Conservation (phyloP, 2,797 vertebrate species). For the Miichthys miiuy region DNA sequence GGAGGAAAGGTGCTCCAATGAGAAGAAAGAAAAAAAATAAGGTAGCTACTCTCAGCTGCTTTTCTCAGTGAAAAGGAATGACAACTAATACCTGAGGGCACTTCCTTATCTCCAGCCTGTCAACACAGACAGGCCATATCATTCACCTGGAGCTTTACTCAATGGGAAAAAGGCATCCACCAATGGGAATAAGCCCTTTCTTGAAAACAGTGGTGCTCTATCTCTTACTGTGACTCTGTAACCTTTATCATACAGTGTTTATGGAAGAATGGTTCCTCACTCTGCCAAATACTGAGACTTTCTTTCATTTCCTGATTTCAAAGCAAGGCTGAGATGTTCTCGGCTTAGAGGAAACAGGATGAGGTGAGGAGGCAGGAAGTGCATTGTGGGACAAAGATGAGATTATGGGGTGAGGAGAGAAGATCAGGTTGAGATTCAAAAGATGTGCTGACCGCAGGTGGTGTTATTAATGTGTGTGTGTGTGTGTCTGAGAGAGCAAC, state of each 20-base stretch:
- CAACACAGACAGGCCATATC: conserved; percentile 90
- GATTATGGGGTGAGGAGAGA: conserved; percentile 74
- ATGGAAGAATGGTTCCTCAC: conserved; percentile 76
- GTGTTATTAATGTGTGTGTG: conserved; percentile 47
- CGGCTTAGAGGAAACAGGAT: conserved; percentile 78
- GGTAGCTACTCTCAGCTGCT: conserved; percentile 80
- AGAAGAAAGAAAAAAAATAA: conserved; percentile 63
- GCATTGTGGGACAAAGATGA: conserved; percentile 75
- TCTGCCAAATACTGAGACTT: conserved; percentile 68
- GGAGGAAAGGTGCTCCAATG: conserved; percentile 86
- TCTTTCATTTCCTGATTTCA: conserved; percentile 84
- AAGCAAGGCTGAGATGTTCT: conserved; percentile 80
- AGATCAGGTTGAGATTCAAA: conserved; percentile 75
- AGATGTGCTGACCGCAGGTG: conserved; percentile 76
- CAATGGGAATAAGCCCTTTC: conserved; percentile 80
- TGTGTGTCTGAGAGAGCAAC: conserved; percentile 26
- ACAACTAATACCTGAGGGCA: conserved; percentile 92
- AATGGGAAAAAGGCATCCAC: conserved; percentile 77
- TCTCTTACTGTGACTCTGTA: conserved; percentile 76
- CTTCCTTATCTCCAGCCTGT: conserved; percentile 92
- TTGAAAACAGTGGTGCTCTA: conserved; percentile 74
- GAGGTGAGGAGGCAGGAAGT: conserved; percentile 79
- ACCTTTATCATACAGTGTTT: conserved; percentile 80
- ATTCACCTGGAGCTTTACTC: conserved; percentile 87
- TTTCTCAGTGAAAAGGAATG: conserved; percentile 87